Evolutionary conservation across 2,888 invertebrate genomes (phyloP).

Genomic region (Tricholauxania praeusta): DNA sequence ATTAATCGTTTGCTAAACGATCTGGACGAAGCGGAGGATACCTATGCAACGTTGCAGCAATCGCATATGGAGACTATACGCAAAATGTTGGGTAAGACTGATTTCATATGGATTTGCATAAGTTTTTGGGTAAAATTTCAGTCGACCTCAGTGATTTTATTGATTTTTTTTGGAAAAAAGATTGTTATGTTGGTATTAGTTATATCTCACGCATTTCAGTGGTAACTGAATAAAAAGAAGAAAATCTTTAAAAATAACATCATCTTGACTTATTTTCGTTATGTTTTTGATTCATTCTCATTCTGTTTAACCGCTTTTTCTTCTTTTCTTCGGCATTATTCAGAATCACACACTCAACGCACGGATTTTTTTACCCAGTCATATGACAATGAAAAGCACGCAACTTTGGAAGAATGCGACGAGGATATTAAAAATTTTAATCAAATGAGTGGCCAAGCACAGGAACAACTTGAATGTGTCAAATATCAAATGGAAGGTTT

Average conservation of each 20-base stretch:
- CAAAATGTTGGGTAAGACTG: conserved; percentile 74
- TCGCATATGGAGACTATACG: conserved; percentile 79
- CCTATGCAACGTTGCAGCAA: conserved; percentile 79
- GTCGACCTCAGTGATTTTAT: neutral
- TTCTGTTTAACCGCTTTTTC: too few species aligned
- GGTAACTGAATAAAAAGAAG: too few species aligned
- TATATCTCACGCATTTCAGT: neutral
- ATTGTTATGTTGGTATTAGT: neutral
- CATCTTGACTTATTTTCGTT: too few species aligned
- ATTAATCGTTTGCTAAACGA: conserved; percentile 75
- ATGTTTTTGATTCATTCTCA: too few species aligned
- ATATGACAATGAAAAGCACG: conserved; percentile 72
- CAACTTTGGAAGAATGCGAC: conserved; percentile 71
- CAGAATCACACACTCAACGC: conserved; percentile 72
- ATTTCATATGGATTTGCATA: too few species aligned
- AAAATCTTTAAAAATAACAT: too few species aligned
- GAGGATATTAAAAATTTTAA: conserved; percentile 71
- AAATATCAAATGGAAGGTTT: conserved; percentile 72
- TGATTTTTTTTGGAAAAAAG: neutral
- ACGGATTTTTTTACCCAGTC: conserved; percentile 71
- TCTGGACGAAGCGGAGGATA: conserved; percentile 78
- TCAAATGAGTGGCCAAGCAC: conserved; percentile 70
- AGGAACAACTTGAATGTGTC: conserved; percentile 72
- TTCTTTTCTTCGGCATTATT: conserved; percentile 26
- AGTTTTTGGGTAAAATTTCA: conserved; percentile 10